Evolutionary conservation across 2,113 vertebrate species (phyloP).

Genomic region (Puma concolor): DNA sequence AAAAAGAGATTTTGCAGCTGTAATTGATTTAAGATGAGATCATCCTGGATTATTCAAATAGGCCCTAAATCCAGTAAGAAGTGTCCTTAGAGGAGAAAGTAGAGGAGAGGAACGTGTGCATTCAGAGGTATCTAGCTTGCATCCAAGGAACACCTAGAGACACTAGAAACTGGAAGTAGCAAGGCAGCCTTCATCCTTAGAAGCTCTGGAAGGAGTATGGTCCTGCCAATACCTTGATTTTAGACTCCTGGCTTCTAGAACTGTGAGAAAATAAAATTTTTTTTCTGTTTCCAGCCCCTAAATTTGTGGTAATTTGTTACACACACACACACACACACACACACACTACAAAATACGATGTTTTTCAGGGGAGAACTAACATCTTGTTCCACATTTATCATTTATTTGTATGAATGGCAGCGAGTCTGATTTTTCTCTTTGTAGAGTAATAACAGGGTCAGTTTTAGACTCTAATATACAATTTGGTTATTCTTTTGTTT

Average conservation of each 20-base stretch:
- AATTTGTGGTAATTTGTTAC: not conserved
- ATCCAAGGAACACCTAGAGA: not conserved
- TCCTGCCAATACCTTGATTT: not conserved
- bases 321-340: not conserved
- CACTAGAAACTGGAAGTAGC: not conserved
- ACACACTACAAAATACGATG: not conserved
- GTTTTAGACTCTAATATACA: not conserved
- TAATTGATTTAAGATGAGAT: not conserved
- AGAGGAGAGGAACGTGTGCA: not conserved
- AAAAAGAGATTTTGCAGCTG: not conserved
- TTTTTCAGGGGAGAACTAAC: not conserved
- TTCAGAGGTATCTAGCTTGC: not conserved
- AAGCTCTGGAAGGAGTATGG: not conserved
- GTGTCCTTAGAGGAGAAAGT: not conserved
- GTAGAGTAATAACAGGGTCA: not conserved
- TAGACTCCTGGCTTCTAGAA: not conserved
- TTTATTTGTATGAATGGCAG: not conserved
- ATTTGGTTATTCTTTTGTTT: not conserved
- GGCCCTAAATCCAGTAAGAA: not conserved
- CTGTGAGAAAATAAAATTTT: not conserved
- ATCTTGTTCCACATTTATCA: not conserved
- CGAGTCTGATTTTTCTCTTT: not conserved
- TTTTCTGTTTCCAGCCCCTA: not conserved
- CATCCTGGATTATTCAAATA: not conserved
- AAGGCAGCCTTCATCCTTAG: not conserved